Evolutionary conservation across 2,113 vertebrate species (phyloP).

Genomic region (Paramormyrops kingsleyae): DNA sequence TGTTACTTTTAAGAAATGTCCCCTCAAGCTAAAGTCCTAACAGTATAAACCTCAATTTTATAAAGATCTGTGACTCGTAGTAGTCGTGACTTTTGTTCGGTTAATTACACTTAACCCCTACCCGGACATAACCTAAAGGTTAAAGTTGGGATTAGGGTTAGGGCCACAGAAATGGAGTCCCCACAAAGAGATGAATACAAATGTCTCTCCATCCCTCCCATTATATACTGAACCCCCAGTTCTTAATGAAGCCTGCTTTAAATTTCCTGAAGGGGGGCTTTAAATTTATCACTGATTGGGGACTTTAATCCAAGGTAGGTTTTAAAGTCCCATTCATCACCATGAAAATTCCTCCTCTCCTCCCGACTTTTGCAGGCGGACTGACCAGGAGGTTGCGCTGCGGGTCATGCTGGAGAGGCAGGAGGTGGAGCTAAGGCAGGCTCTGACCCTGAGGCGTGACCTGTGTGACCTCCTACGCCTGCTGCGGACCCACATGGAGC

Average conservation of each 20-base stretch:
- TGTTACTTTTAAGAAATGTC: too few species aligned
- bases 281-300: background rate
- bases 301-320: background rate
- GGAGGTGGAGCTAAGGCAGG: slow-evolving; percentile 61
- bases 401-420: slow-evolving; percentile 54
- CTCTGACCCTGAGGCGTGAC: slow-evolving; percentile 54
- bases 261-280: background rate
- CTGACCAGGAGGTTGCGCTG: slow-evolving; percentile 43
- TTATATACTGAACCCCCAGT: background rate
- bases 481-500: slow-evolving; percentile 54
- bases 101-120: background rate
- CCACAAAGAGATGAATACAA: background rate
- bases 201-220: background rate
- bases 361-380: slow-evolving; percentile 33
- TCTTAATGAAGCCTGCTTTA: background rate
- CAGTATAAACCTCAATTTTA: background rate
- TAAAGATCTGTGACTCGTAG: background rate
- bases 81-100: background rate
- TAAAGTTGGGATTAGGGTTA: background rate
- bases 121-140: too few species aligned
- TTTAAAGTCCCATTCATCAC: background rate
- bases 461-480: slow-evolving; percentile 52
- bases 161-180: background rate
- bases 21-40: too few species aligned
- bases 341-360: background rate